Conservation (phyloP, 2,888 invertebrate genomes). For the Hartigia nigra region DNA sequence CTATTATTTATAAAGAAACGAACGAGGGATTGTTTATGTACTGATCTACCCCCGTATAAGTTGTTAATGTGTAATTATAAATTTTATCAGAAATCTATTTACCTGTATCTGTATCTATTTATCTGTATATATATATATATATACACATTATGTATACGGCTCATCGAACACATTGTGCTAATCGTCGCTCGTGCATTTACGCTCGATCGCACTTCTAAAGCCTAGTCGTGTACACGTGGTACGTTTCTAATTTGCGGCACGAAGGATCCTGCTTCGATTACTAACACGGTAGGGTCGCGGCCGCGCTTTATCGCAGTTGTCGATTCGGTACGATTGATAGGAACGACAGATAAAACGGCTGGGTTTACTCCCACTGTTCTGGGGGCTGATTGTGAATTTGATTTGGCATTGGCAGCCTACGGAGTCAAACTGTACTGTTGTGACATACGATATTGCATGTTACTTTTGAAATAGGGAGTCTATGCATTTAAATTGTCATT, state of each 20-base stretch:
- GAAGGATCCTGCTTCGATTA: not conserved
- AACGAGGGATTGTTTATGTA: not conserved
- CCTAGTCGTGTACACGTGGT: not conserved
- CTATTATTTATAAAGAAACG: not conserved
- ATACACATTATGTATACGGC: not conserved
- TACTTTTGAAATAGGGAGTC: slow-evolving; percentile 37
- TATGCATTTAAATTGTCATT: slow-evolving; percentile 53
- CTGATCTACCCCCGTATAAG: not conserved
- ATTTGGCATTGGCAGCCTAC: slow-evolving; percentile 24
- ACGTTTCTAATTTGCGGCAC: not conserved
- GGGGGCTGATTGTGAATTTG: slow-evolving; percentile 34
- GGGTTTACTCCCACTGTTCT: slow-evolving; percentile 21
- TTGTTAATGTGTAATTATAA: too few relatives aligned
- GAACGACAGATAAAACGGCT: slow-evolving; percentile 16
- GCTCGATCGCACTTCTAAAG: not conserved
- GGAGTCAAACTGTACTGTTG: not conserved
- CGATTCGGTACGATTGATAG: slow-evolving; percentile 17
- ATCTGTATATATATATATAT: too few relatives aligned
- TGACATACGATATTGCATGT: not conserved
- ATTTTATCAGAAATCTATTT: too few relatives aligned
- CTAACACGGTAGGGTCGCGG: not conserved
- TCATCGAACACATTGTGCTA: not conserved
- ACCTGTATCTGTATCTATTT: too few relatives aligned
- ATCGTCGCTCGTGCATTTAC: not conserved
- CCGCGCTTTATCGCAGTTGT: not conserved